Evolutionary conservation across 2,888 invertebrate species (phyloP), one percentile per base, ranked within the genome.

Genomic region (Drosophila austrosaltans): DNA sequence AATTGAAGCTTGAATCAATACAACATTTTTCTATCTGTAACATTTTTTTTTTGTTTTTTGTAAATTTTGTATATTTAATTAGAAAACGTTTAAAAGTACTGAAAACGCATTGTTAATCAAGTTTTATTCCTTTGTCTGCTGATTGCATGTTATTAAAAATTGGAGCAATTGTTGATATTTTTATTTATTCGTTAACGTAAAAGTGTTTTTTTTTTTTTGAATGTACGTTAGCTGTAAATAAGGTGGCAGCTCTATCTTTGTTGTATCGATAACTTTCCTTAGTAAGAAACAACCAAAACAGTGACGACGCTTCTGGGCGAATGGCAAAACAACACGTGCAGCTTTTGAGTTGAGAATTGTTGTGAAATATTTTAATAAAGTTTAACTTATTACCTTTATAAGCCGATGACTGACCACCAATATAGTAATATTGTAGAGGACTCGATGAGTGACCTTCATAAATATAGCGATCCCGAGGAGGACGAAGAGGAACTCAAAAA

Each of bases 401-500:
- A 3, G 1, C 0, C 2, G 57, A 70, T 53, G 36, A 53, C 70
- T 57, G 56, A 2, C 6, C n/a, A 40, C 7, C 0, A 20, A 8
- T 5, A 5, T 3, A 22, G 0, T 6, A 6, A 7, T 22, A 25
- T 12, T 2, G 5, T 6, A 7, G 7, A 48, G 1, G 2, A 48
- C 3, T 20, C 8, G 4, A 89, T 85, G 87, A 71, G 64, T 20
- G 73, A 86, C 58, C 71, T 69, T 32, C 92, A 92, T 68, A 91
- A 91, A 71, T 92, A 89, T 69, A 92, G 92, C 69, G 92, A 92
- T 76, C 90, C 92, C 0, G 92, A 92, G 12, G 91, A 91, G 59
- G 91, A 91, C 20, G 89, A 89, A 2, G 73, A 72, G 4, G 75
- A 66, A 0, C 57, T 86, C 7, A 63, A 77, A 53, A 72, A 67